Conservation (phyloP, 1,140 invertebrate species). For the Drosophila ironensis region DNA sequence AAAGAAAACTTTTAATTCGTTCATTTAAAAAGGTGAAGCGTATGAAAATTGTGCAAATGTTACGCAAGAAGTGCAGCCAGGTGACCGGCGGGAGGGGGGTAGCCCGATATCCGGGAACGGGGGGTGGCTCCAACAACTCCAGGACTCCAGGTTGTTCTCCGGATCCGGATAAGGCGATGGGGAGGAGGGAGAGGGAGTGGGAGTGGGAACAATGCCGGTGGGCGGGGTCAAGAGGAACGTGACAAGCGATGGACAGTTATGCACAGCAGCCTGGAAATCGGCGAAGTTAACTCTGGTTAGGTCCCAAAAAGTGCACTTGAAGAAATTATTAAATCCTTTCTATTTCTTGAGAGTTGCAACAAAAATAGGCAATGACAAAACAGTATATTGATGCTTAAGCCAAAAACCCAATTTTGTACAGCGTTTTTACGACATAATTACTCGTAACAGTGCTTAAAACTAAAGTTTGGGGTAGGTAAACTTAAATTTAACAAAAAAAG, state of each 20-base stretch:
- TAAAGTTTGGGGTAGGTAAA: no score
- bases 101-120: not conserved
- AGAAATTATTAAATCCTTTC: not conserved
- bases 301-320: not conserved
- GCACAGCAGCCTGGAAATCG: constrained; percentile 27
- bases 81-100: not conserved
- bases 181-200: not conserved
- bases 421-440: no score
- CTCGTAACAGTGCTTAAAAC: no score
- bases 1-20: constrained; percentile 78
- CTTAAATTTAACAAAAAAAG: no score
- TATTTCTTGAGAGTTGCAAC: no score
- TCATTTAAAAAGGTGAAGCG: constrained; percentile 77
- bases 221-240: constrained; percentile 43
- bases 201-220: not conserved
- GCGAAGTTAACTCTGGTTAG: not conserved
- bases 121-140: no score
- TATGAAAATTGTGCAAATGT: constrained; percentile 76
- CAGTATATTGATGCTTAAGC: no score
- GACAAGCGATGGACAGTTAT: constrained; percentile 54
- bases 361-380: no score
- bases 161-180: no score
- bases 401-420: no score
- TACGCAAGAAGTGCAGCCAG: constrained; percentile 35
- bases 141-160: no score